Percentiles rank a stretch among this genome's conserved stretches.
Evolutionary conservation across 2,797 vertebrate genomes (phyloP).

Genomic region (Taeniopygia guttata): DNA sequence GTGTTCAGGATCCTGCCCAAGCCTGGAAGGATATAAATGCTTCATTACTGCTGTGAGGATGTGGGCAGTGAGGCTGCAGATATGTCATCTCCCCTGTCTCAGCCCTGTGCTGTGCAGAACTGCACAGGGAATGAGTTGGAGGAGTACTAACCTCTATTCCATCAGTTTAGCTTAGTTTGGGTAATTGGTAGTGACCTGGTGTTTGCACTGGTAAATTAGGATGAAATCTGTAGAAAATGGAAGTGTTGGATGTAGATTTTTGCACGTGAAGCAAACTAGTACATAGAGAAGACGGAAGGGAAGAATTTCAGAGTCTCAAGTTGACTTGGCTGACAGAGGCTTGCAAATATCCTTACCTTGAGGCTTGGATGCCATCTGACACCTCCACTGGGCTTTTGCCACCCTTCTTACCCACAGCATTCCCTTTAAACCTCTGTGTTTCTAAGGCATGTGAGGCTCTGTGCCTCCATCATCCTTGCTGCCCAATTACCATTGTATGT

Average conservation of each 20-base stretch:
- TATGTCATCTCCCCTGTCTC: background rate
- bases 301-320: background rate
- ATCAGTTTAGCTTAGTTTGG: background rate
- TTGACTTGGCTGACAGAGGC: background rate
- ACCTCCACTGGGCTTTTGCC: background rate
- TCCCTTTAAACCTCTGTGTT: background rate
- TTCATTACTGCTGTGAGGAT: background rate
- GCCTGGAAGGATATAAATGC: background rate
- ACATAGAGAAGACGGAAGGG: background rate
- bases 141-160: background rate
- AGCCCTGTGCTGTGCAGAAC: background rate
- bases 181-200: background rate
- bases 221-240: background rate
- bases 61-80: background rate
- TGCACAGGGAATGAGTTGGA: background rate
- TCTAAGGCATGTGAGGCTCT: background rate
- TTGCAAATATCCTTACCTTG: background rate
- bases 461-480: background rate
- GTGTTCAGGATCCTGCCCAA: slow-evolving; percentile 20
- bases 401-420: background rate
- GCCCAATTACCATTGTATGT: rapidly evolving
- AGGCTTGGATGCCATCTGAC: background rate
- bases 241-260: background rate
- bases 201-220: background rate
- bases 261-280: background rate